These are phyloP conservation scores for Eretmocerus hayati DNA, from an alignment of 2,888 invertebrate genomes.

Conservation along the genomic window DNA sequence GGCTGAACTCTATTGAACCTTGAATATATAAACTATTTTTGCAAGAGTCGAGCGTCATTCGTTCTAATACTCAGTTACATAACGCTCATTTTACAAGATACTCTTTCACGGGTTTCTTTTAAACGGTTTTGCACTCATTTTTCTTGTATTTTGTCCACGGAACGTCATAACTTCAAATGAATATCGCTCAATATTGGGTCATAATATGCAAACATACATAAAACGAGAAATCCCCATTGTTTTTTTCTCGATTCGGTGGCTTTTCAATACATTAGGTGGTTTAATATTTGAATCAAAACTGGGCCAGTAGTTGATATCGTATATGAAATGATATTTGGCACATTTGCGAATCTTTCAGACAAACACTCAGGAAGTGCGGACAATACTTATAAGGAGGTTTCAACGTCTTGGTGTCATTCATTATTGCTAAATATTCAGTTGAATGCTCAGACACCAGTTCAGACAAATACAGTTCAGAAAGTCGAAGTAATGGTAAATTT, in stretches of 20 bases:
- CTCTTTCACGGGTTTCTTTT: conserved; percentile 9
- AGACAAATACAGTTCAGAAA: too few relatives aligned
- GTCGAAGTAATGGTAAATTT: too few relatives aligned
- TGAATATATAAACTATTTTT: conserved; percentile 4
- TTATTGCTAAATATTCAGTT: too few relatives aligned
- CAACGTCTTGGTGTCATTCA: too few relatives aligned
- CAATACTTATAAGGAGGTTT: too few relatives aligned
- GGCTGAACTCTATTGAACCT: conserved; percentile 3
- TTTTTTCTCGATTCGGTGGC: not conserved
- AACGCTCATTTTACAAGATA: conserved; percentile 9
- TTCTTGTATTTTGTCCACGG: conserved; percentile 2
- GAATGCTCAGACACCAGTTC: too few relatives aligned
- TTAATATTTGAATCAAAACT: too few relatives aligned
- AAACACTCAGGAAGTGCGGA: too few relatives aligned
- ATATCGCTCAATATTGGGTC: not conserved
- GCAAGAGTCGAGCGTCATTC: not conserved
- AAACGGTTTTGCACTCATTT: conserved; percentile 8
- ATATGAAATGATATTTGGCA: too few relatives aligned
- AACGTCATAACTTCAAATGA: conserved; percentile 11
- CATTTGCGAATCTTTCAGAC: too few relatives aligned
- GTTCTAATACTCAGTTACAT: conserved; percentile 9
- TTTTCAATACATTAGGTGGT: not conserved
- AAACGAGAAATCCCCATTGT: not conserved
- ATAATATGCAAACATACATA: too few relatives aligned
- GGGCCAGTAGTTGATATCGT: too few relatives aligned